These are phyloP conservation scores for Nebria ingens DNA, from an alignment of 1,140 invertebrate genomes.

Conservation along the genomic window DNA sequence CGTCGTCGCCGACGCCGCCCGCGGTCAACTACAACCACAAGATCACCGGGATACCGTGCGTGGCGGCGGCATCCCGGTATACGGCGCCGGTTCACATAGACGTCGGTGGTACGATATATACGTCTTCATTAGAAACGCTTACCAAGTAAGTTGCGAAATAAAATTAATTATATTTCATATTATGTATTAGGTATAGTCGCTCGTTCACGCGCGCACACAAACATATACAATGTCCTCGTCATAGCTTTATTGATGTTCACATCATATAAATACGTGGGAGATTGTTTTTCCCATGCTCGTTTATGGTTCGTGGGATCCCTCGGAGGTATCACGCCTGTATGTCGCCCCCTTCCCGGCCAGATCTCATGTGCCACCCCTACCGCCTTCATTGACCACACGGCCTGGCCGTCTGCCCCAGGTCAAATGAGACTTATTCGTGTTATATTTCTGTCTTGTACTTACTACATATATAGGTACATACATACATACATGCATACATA, in stretches of 20 bases:
- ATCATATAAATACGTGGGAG: slow-evolving; percentile 1
- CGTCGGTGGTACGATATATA: slow-evolving; percentile 93
- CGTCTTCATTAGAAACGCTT: slow-evolving; percentile 87
- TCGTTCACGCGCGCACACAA: too few species aligned
- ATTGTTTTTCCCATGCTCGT: slow-evolving; percentile 8
- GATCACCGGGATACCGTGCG: slow-evolving; percentile 80
- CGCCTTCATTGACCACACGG: background rate
- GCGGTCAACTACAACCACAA: slow-evolving; percentile 47
- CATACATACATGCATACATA: too few species aligned
- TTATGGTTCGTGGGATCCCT: slow-evolving; percentile 7
- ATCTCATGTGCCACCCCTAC: background rate
- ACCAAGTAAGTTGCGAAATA: slow-evolving; percentile 66
- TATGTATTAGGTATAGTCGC: too few species aligned
- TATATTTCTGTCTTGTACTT: too few species aligned
- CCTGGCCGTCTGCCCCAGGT: background rate
- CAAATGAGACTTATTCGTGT: too few species aligned
- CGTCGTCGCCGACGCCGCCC: slow-evolving; percentile 49
- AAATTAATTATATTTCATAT: background rate
- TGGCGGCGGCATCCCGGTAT: slow-evolving; percentile 81
- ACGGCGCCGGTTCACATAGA: slow-evolving; percentile 96
- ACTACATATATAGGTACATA: too few species aligned
- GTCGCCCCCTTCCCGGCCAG: background rate
- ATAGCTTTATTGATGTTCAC: background rate
- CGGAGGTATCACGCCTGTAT: background rate
- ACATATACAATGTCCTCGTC: background rate